phyloP scores from a whole-genome alignment of 2,888 invertebrate species.

The Gandaritis pyraliata region DNA sequence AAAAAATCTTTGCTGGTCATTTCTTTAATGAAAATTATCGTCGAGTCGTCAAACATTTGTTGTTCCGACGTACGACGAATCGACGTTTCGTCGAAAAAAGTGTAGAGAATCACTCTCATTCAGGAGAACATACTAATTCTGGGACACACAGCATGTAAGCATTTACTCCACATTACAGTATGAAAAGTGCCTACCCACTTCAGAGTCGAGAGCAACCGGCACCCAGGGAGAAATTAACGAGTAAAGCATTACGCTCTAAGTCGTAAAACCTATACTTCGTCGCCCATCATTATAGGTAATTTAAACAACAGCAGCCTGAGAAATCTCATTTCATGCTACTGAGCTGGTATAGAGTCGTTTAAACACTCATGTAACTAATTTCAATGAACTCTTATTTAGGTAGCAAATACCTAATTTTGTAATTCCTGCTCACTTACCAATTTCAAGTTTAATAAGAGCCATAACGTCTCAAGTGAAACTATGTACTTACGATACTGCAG shows the following conservation, averaged over 20 bases:
- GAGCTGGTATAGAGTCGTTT: not conserved
- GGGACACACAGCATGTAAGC: not conserved
- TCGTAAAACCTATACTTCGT: constrained; percentile 10
- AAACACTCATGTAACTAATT: constrained; percentile 3
- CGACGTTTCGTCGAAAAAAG: no score
- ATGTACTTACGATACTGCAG: constrained; percentile 10
- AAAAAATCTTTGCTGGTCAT: no score
- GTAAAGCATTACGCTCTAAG: constrained; percentile 9
- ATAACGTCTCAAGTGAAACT: constrained; percentile 11
- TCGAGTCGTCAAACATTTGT: no score
- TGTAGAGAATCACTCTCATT: no score
- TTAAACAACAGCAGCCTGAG: constrained; percentile 7
- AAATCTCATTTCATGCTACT: constrained; percentile 8
- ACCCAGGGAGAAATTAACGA: constrained; percentile 3
- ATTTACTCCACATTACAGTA: not conserved
- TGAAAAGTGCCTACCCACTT: not conserved
- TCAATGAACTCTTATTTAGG: not conserved
- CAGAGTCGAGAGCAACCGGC: not conserved
- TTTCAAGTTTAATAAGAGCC: constrained; percentile 7
- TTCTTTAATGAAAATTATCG: no score
- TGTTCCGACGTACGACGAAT: no score
- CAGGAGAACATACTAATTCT: no score
- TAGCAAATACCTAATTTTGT: not conserved
- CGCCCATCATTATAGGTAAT: constrained; percentile 9
- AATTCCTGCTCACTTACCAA: not conserved